phyloP scores from a whole-genome alignment of 2,797 vertebrate genomes.

The Falco novaeseelandiae region DNA sequence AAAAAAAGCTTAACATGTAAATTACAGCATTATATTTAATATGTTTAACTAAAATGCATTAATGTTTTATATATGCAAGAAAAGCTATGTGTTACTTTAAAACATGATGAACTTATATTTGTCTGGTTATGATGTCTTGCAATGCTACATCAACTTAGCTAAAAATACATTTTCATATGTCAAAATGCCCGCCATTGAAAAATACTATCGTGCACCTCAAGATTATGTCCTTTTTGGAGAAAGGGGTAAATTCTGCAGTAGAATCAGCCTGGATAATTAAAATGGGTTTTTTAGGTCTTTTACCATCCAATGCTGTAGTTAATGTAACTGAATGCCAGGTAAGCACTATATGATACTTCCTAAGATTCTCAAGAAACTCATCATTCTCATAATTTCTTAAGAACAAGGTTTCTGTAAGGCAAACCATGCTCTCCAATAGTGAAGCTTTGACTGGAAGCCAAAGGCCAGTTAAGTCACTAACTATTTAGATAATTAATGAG shows the following conservation, averaged over 20 bases:
- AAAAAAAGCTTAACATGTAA: slow-evolving; percentile 45
- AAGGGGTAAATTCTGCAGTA: slow-evolving; percentile 59
- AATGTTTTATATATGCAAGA: slow-evolving; percentile 56
- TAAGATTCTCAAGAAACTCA: slow-evolving; percentile 62
- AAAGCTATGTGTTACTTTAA: slow-evolving; percentile 61
- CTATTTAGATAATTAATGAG: slow-evolving; percentile 45
- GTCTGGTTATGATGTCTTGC: slow-evolving; percentile 52
- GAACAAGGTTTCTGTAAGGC: slow-evolving; percentile 81
- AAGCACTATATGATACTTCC: slow-evolving; percentile 56
- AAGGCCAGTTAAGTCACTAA: slow-evolving; percentile 64
- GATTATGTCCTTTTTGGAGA: slow-evolving; percentile 47
- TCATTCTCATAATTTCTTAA: slow-evolving; percentile 52
- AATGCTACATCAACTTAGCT: slow-evolving; percentile 70
- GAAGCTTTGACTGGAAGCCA: slow-evolving; percentile 72
- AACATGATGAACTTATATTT: slow-evolving; percentile 67
- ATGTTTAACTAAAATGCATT: slow-evolving; percentile 71
- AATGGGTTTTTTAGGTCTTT: slow-evolving; percentile 34
- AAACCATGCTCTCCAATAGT: slow-evolving; percentile 79
- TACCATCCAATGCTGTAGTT: slow-evolving; percentile 20
- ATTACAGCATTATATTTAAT: slow-evolving; percentile 53
- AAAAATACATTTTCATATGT: slow-evolving; percentile 75
- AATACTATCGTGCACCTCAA: slow-evolving; percentile 67
- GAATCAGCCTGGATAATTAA: slow-evolving; percentile 59
- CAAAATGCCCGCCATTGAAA: slow-evolving; percentile 74
- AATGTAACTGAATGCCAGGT: slow-evolving; percentile 53